Evolutionary conservation across 2,888 invertebrate genomes (phyloP).

Genomic region (Diaphora mendica): DNA sequence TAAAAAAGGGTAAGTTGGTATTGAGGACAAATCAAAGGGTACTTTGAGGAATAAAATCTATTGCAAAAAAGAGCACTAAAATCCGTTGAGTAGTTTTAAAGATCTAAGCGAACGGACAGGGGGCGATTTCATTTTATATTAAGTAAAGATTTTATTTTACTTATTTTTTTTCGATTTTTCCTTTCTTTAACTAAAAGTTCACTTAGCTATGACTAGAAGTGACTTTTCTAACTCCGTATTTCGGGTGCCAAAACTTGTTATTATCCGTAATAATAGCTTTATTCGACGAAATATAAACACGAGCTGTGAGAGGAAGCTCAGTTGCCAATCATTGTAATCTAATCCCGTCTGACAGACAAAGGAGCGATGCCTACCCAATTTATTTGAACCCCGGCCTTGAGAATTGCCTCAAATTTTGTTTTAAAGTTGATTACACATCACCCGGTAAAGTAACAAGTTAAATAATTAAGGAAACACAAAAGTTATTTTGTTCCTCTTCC

Average conservation of each 20-base stretch:
- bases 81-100: too few relatives aligned
- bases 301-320: conserved; percentile 30
- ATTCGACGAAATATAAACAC: conserved; percentile 14
- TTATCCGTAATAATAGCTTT: conserved; percentile 9
- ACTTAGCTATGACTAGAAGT: not conserved
- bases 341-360: conserved; percentile 40
- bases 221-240: not conserved
- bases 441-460: not conserved
- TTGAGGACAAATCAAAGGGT: too few relatives aligned
- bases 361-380: conserved; percentile 39
- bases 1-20: too few relatives aligned
- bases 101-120: too few relatives aligned
- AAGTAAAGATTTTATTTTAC: too few relatives aligned
- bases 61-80: too few relatives aligned
- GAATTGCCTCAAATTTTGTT: conserved; percentile 42
- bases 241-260: conserved; percentile 8
- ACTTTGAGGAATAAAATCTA: too few relatives aligned
- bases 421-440: conserved; percentile 4
- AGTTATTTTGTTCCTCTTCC: not conserved
- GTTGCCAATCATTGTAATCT: conserved; percentile 47
- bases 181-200: too few relatives aligned
- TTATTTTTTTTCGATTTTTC: too few relatives aligned
- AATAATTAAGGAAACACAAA: not conserved
- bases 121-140: too few relatives aligned
- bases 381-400: conserved; percentile 41